phyloP scores from a whole-genome alignment of 2,113 vertebrate species.

The Phalacrocorax pelagicus region DNA sequence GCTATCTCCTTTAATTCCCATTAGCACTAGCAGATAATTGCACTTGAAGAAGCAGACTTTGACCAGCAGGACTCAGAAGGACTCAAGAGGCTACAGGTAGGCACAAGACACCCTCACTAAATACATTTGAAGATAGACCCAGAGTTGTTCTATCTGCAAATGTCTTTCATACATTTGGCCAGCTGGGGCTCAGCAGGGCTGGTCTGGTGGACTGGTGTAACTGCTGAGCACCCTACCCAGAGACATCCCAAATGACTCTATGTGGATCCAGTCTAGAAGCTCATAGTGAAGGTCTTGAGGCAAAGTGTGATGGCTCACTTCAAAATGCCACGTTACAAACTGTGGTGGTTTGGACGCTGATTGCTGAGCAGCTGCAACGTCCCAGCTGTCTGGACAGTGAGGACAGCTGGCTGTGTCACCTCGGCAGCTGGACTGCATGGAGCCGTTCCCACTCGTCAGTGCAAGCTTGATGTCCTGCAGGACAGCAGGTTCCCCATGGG shows the following conservation, averaged over 20 bases:
- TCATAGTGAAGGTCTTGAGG: neutral
- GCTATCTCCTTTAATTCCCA: neutral
- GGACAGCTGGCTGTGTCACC: neutral
- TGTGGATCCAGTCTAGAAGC: neutral
- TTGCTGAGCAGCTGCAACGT: neutral
- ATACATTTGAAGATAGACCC: neutral
- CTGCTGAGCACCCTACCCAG: too few relatives aligned
- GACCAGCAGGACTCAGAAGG: neutral
- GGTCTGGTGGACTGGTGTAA: neutral
- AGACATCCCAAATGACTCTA: neutral
- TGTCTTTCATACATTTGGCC: too few relatives aligned
- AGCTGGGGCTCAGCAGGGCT: neutral
- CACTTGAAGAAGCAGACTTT: neutral
- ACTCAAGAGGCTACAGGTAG: neutral
- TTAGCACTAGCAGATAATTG: neutral
- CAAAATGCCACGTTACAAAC: neutral
- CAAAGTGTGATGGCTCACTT: neutral
- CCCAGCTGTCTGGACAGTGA: neutral
- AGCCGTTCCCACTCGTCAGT: neutral
- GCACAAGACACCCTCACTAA: neutral
- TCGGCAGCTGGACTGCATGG: neutral
- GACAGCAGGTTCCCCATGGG: neutral
- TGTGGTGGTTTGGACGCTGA: rapidly evolving
- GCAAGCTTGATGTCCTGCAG: neutral
- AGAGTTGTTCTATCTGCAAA: neutral